Evolutionary conservation across 2,888 invertebrate species (phyloP).

Genomic region (Hecatera dysodea): DNA sequence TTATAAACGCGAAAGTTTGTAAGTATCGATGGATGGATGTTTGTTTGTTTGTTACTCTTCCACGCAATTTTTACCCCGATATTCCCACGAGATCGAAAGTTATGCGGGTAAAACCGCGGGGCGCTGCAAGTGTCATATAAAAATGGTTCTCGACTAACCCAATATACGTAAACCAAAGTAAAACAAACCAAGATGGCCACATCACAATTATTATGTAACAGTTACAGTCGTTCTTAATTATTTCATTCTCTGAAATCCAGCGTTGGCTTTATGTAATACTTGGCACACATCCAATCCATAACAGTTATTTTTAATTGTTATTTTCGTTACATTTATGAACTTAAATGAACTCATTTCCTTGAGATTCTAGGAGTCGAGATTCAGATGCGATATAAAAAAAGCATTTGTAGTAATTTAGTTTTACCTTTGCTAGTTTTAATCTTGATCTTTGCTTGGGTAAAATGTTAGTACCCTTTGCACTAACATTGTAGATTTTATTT

Average conservation of each 20-base stretch:
- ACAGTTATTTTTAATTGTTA: conserved; percentile 42
- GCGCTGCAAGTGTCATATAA: too few species aligned
- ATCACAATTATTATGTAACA: conserved; percentile 21
- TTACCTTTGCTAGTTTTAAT: neutral
- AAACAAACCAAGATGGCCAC: neutral
- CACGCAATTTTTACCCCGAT: too few species aligned
- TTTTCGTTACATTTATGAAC: conserved; percentile 15
- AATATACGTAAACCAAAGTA: neutral
- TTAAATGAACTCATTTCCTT: conserved; percentile 9
- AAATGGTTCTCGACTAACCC: too few species aligned
- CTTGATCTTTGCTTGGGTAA: neutral
- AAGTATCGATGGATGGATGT: too few species aligned
- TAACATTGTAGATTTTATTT: too few species aligned
- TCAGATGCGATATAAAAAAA: neutral
- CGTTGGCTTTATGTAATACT: conserved; percentile 21
- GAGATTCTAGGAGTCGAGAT: neutral
- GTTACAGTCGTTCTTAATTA: conserved; percentile 21
- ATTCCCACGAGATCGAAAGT: too few species aligned
- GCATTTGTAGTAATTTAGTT: neutral
- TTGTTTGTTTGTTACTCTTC: too few species aligned
- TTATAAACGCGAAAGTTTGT: too few species aligned
- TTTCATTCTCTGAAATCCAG: conserved; percentile 25
- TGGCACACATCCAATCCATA: conserved; percentile 46
- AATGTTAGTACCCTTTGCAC: too few species aligned
- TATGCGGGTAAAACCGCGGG: too few species aligned